Conservation (phyloP, 2,113 vertebrate genomes). For the Eira barbara region DNA sequence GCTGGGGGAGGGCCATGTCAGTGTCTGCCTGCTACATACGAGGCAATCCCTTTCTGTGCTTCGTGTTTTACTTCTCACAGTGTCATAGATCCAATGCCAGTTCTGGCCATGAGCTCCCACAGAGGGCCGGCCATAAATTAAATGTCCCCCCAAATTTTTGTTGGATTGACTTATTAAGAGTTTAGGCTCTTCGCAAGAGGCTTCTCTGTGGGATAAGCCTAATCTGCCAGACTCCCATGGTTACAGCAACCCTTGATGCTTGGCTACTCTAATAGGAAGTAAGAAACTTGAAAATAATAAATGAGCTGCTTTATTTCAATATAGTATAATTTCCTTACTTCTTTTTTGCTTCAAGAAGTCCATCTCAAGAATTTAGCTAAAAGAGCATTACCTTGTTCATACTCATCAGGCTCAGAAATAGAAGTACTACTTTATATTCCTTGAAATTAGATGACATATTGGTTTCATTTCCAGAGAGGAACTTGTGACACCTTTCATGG, state of each 20-base stretch:
- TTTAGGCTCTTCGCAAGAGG: neutral
- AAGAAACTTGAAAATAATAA: neutral
- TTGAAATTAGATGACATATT: conserved; percentile 40
- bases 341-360: neutral
- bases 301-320: neutral
- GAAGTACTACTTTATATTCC: conserved; percentile 18
- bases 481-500: neutral
- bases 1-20: neutral
- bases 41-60: neutral
- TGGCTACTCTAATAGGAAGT: neutral
- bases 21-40: neutral
- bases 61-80: neutral
- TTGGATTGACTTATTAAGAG: neutral
- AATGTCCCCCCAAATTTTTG: neutral
- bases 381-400: neutral
- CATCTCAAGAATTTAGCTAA: neutral
- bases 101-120: neutral
- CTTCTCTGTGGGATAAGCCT: neutral
- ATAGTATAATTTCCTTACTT: neutral
- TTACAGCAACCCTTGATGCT: neutral
- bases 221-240: neutral
- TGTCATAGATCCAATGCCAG: neutral
- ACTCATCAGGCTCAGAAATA: neutral
- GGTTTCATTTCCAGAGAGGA: conserved; percentile 48
- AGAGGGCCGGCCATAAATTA: neutral